A percentile compares a stretch with the other conserved stretches of the same genome.
These are phyloP conservation scores for Cebus imitator DNA, from an alignment of 2,113 vertebrate species.

Conservation along the genomic window DNA sequence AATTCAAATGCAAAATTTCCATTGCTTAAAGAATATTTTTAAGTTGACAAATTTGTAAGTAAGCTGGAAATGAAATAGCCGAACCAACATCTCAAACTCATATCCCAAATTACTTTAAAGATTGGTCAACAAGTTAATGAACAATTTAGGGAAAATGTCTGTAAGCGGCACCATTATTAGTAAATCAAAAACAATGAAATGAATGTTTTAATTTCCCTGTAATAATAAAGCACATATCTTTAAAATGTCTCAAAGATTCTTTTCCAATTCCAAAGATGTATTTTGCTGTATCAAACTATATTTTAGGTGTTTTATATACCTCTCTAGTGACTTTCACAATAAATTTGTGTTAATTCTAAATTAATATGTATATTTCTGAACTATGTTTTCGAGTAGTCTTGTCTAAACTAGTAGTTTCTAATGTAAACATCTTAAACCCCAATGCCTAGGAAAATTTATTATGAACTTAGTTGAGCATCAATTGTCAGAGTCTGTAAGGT, in stretches of 20 bases:
- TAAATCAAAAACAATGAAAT: neutral
- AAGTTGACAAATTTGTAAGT: neutral
- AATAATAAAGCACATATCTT: neutral
- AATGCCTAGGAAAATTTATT: neutral
- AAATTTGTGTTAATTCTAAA: constrained; percentile 1
- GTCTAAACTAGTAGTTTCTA: neutral
- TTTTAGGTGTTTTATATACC: neutral
- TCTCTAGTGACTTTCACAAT: neutral
- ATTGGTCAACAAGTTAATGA: neutral
- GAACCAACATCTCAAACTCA: neutral
- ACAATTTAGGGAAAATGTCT: neutral
- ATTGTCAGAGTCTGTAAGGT: neutral
- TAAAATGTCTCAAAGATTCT: neutral
- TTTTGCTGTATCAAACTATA: neutral
- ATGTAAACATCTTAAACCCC: neutral
- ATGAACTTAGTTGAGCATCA: neutral
- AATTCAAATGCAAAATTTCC: constrained; percentile 11
- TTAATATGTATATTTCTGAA: neutral
- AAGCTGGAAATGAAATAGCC: neutral
- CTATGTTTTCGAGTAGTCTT: neutral
- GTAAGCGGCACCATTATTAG: neutral
- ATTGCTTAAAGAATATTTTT: neutral
- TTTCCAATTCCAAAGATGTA: neutral
- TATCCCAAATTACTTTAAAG: constrained; percentile 1
- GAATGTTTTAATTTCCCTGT: neutral